These are phyloP conservation scores for Clangula hyemalis DNA, from an alignment of 2,797 vertebrate species.

Conservation along the genomic window DNA sequence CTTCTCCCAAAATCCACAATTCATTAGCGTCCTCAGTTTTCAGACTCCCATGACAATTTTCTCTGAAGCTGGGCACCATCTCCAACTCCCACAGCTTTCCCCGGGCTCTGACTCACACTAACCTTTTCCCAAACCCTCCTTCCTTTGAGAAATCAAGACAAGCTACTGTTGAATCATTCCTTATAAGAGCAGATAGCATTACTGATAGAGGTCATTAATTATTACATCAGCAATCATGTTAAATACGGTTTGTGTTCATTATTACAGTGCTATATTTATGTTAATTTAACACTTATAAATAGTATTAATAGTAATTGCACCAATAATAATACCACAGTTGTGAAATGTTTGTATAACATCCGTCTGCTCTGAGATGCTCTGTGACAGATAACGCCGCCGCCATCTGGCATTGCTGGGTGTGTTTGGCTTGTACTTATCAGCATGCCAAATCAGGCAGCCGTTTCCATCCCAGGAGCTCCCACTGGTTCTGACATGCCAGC, in stretches of 20 bases:
- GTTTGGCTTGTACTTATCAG: neutral
- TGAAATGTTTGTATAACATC: constrained; percentile 19
- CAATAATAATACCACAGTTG: neutral
- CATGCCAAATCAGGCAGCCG: neutral
- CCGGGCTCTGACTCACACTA: neutral
- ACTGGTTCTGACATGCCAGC: neutral
- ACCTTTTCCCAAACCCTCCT: neutral
- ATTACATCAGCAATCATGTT: neutral
- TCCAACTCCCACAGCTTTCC: neutral
- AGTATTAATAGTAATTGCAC: constrained; percentile 31
- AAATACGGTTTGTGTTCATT: neutral
- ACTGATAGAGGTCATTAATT: neutral
- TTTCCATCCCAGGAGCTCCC: neutral
- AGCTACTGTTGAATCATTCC: neutral
- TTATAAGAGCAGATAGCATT: neutral
- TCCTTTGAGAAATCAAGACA: neutral
- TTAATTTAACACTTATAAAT: neutral
- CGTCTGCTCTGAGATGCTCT: neutral
- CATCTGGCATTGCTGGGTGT: constrained; percentile 20
- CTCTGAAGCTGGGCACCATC: neutral
- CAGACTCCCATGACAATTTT: neutral
- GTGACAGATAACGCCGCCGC: neutral
- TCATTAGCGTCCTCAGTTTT: neutral
- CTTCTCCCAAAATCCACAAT: neutral
- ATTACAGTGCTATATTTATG: constrained; percentile 6